Conservation (phyloP, 2,888 invertebrate species). For the Brassicogethes aeneus region DNA sequence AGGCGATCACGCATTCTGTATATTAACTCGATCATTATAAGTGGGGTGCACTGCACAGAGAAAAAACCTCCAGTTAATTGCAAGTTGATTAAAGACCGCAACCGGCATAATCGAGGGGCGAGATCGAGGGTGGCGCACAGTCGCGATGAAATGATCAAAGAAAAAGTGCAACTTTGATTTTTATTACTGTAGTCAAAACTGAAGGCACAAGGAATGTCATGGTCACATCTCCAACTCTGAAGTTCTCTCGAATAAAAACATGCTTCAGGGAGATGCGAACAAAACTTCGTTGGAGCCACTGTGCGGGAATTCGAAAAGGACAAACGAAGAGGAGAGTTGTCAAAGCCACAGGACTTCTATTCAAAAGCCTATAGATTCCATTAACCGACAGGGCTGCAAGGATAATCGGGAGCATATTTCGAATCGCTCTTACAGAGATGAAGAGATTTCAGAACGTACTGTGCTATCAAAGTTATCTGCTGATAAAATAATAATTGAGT, state of each 20-base stretch:
- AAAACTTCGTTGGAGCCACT: no score
- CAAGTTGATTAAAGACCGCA: slow-evolving; percentile 41
- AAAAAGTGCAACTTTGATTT: no score
- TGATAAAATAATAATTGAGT: no score
- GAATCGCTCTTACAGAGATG: no score
- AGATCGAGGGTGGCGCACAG: slow-evolving; percentile 19
- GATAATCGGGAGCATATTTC: slow-evolving; percentile 14
- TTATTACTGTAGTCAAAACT: no score
- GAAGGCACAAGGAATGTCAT: no score
- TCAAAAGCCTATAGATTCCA: background rate
- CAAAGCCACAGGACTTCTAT: slow-evolving; percentile 15
- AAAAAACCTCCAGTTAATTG: slow-evolving; percentile 37
- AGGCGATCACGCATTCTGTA: slow-evolving; percentile 28
- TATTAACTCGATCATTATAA: slow-evolving; percentile 34
- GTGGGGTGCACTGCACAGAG: slow-evolving; percentile 14
- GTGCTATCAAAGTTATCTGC: no score
- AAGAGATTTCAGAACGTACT: no score
- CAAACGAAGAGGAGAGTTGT: slow-evolving; percentile 22
- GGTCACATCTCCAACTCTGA: no score
- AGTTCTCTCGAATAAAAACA: no score
- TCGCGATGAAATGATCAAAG: no score
- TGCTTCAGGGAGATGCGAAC: no score
- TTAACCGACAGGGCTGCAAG: background rate
- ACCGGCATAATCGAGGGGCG: slow-evolving; percentile 20
- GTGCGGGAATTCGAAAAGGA: slow-evolving; percentile 28